phyloP scores from a whole-genome alignment of 1,140 invertebrate species.

The Chelonus insularis region DNA sequence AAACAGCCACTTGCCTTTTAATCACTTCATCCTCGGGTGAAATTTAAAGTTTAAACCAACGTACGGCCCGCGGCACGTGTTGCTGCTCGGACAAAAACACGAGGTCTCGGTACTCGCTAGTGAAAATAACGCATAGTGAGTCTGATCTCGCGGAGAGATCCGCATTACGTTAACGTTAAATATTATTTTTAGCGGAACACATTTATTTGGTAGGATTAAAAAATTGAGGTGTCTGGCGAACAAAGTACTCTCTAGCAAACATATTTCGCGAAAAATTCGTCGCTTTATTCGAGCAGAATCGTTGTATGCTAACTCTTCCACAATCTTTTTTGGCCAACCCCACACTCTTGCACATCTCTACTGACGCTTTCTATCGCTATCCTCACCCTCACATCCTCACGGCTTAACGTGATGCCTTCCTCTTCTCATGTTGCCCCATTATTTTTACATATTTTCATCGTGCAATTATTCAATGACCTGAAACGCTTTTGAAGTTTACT shows the following conservation, averaged over 20 bases:
- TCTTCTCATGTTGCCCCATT: slow-evolving; percentile 1
- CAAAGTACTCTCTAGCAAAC: slow-evolving; percentile 16
- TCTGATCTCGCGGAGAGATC: slow-evolving; percentile 3
- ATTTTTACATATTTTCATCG: slow-evolving; percentile 16
- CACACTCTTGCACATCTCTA: background rate
- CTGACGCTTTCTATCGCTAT: slow-evolving; percentile 9
- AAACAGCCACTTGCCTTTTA: slow-evolving; percentile 21
- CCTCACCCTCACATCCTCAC: background rate
- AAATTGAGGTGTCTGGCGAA: slow-evolving; percentile 25
- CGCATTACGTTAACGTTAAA: slow-evolving; percentile 25
- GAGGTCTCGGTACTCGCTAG: background rate
- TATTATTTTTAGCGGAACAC: slow-evolving; percentile 25
- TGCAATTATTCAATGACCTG: slow-evolving; percentile 16
- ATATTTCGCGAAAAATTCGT: slow-evolving; percentile 1
- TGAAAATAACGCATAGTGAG: slow-evolving; percentile 6
- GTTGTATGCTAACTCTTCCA: too few species aligned
- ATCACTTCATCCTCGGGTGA: slow-evolving; percentile 25
- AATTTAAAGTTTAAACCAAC: slow-evolving; percentile 21
- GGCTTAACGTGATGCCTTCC: background rate
- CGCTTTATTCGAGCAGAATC: too few species aligned
- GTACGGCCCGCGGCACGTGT: slow-evolving; percentile 19
- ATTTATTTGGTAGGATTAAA: slow-evolving; percentile 20
- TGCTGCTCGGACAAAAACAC: slow-evolving; percentile 11
- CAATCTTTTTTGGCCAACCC: too few species aligned
- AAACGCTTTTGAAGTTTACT: slow-evolving; percentile 9